Conservation (phyloP, 2,113 vertebrate genomes). For the Plotosus lineatus region DNA sequence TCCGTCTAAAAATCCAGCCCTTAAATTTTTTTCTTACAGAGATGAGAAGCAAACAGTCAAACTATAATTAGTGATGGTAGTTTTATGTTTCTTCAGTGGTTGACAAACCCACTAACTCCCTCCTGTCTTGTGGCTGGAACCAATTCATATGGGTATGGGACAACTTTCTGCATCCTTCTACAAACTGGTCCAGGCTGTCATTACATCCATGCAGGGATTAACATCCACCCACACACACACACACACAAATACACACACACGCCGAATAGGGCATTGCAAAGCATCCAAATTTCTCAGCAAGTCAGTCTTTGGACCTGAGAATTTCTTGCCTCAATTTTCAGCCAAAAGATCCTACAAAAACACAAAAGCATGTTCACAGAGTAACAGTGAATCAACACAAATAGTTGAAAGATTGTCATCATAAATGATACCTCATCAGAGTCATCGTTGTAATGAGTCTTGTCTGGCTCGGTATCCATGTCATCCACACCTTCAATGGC, state of each 20-base stretch:
- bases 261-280: not conserved
- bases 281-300: slow-evolving; percentile 23
- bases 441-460: slow-evolving; percentile 81
- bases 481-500: slow-evolving; percentile 80
- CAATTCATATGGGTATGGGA: not conserved
- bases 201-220: not conserved
- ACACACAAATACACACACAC: not conserved
- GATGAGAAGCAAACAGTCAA: not conserved
- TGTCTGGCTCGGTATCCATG: slow-evolving; percentile 70
- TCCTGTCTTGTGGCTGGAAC: slow-evolving; percentile 15
- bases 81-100: too few relatives aligned
- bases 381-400: not conserved
- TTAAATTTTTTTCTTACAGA: not conserved
- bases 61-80: not conserved
- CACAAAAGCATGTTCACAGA: not conserved
- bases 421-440: slow-evolving; percentile 84
- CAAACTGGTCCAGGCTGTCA: not conserved
- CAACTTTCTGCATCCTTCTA: not conserved
- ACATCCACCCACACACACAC: not conserved
- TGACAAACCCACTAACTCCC: not conserved
- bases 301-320: not conserved
- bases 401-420: not conserved
- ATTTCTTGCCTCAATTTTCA: not conserved
- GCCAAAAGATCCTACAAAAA: slow-evolving; percentile 47
- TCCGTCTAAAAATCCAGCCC: not conserved